These are phyloP conservation scores for Rhagophthalmus giganteus DNA, from an alignment of 2,888 invertebrate species.

Conservation along the genomic window DNA sequence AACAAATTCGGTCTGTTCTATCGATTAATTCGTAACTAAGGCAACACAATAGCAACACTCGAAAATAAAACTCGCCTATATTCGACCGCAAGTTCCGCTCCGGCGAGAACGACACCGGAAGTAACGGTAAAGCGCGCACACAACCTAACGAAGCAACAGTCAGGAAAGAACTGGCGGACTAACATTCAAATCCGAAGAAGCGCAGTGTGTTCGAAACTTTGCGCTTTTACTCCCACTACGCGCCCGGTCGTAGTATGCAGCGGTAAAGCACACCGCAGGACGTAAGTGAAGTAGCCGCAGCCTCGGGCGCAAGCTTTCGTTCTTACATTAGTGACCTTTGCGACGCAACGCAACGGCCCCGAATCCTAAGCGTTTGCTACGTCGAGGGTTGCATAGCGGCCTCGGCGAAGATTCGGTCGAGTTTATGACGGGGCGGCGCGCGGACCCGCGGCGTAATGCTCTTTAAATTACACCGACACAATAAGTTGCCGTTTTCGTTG, in stretches of 20 bases:
- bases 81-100: slow-evolving; percentile 16
- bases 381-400: slow-evolving; percentile 16
- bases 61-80: slow-evolving; percentile 3
- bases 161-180: slow-evolving; percentile 19
- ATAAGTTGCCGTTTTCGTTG: no score
- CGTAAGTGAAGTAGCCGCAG: slow-evolving; percentile 27
- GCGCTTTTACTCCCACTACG: slow-evolving; percentile 28
- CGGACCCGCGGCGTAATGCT: no score
- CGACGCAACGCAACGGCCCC: not conserved
- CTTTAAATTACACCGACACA: no score
- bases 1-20: slow-evolving; percentile 1
- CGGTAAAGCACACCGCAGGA: slow-evolving; percentile 23
- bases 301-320: slow-evolving; percentile 18
- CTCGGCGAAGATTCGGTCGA: not conserved
- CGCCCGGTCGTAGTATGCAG: slow-evolving; percentile 19
- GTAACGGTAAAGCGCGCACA: slow-evolving; percentile 6
- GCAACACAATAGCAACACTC: slow-evolving; percentile 29
- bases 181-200: slow-evolving; percentile 23
- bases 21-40: slow-evolving; percentile 23
- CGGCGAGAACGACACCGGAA: slow-evolving; percentile 23
- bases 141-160: slow-evolving; percentile 8
- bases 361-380: not conserved
- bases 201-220: slow-evolving; percentile 24
- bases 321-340: not conserved
- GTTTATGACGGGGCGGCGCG: no score